Evolutionary conservation across 2,113 vertebrate genomes (phyloP).

Genomic region (Channa maculata): DNA sequence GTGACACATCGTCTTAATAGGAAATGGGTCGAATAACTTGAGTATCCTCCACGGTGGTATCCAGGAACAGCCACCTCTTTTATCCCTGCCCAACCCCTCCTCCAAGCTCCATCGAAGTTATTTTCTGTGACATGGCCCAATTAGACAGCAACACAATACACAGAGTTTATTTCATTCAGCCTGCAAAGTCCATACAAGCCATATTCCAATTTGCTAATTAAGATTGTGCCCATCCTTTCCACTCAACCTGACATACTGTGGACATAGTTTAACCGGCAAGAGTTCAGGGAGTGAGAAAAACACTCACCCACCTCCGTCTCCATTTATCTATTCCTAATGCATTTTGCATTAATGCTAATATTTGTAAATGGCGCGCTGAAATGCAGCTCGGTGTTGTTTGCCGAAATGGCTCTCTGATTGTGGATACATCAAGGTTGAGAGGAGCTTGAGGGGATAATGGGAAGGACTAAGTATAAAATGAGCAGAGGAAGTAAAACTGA

Average conservation of each 20-base stretch:
- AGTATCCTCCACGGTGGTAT: conserved; percentile 37
- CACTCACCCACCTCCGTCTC: conserved; percentile 55
- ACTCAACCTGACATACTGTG: conserved; percentile 45
- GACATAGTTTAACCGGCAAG: conserved; percentile 49
- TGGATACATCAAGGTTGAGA: conserved; percentile 52
- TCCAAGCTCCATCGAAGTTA: conserved; percentile 16
- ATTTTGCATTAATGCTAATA: conserved; percentile 77
- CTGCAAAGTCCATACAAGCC: conserved; percentile 20
- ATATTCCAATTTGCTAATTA: conserved; percentile 59
- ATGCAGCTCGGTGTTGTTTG: conserved; percentile 55
- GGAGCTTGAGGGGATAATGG: conserved; percentile 45
- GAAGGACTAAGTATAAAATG: neutral
- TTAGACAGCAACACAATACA: conserved; percentile 21
- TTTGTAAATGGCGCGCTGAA: conserved; percentile 72
- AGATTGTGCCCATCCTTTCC: conserved; percentile 45
- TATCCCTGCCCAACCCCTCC: conserved; percentile 3
- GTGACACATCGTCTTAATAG: conserved; percentile 17
- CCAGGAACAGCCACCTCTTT: conserved; percentile 22
- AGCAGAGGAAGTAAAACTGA: conserved; percentile 28
- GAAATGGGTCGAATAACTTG: conserved; percentile 32
- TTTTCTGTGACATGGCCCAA: conserved; percentile 13
- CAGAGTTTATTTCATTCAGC: conserved; percentile 34
- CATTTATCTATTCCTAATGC: conserved; percentile 67
- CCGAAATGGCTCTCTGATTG: conserved; percentile 58
- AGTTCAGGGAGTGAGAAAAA: conserved; percentile 58